Percentiles rank a stretch among this genome's conserved stretches.
phyloP scores from a whole-genome alignment of 2,888 invertebrate species.

The Girardia tigrina region DNA sequence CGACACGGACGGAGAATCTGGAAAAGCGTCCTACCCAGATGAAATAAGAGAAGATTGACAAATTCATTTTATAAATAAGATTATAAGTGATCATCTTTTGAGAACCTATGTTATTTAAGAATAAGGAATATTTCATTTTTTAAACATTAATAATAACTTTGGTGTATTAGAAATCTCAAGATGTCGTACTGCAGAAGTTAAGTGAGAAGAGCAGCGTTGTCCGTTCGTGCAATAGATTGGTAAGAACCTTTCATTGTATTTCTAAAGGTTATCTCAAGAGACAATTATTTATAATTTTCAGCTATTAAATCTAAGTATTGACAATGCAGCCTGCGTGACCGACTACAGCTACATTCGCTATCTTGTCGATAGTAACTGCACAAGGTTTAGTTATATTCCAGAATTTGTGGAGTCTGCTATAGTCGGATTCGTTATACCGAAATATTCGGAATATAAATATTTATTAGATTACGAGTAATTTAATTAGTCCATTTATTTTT shows the following conservation, averaged over 20 bases:
- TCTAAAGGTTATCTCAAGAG: too few species aligned
- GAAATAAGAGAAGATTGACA: too few species aligned
- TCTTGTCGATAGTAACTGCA: neutral
- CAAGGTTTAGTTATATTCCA: neutral
- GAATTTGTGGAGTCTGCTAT: neutral
- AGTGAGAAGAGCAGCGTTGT: neutral
- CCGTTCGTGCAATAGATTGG: neutral
- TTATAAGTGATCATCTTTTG: too few species aligned
- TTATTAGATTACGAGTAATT: neutral
- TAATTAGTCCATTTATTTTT: too few species aligned
- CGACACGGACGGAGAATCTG: too few species aligned
- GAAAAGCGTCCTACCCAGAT: too few species aligned
- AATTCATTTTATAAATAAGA: too few species aligned
- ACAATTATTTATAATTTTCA: too few species aligned
- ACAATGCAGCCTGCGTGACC: neutral
- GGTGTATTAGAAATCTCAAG: constrained; percentile 7
- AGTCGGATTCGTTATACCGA: neutral
- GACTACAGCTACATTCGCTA: neutral
- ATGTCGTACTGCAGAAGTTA: neutral
- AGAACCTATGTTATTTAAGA: too few species aligned
- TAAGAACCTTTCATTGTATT: neutral
- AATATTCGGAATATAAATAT: constrained; percentile 17
- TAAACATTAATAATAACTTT: too few species aligned
- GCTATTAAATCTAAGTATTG: neutral
- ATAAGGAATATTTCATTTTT: too few species aligned